Percentiles rank a stretch among this genome's conserved stretches.
These are phyloP conservation scores for Cactoblastis cactorum DNA, from an alignment of 2,888 invertebrate species.

Conservation along the genomic window DNA sequence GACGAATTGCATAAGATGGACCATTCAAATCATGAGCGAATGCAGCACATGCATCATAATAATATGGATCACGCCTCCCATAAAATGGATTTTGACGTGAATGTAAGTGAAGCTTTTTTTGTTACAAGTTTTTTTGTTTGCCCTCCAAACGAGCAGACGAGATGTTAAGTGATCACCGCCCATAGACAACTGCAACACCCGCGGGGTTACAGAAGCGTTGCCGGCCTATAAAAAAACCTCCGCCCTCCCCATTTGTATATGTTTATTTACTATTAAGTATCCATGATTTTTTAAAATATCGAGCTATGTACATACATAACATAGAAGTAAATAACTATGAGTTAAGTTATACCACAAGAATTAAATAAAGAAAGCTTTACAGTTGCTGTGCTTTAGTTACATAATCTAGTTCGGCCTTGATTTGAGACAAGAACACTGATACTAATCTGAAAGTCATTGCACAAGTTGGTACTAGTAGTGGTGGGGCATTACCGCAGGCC, in stretches of 20 bases:
- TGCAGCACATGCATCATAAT: constrained; percentile 31
- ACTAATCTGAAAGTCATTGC: constrained; percentile 1
- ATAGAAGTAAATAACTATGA: neutral
- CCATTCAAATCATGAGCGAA: constrained; percentile 34
- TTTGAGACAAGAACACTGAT: constrained; percentile 5
- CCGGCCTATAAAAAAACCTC: no score
- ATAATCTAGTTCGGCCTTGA: neutral
- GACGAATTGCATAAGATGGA: constrained; percentile 34
- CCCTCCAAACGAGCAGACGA: no score
- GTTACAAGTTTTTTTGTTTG: neutral
- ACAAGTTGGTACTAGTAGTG: neutral
- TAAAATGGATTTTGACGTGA: constrained; percentile 31
- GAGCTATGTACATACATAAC: neutral
- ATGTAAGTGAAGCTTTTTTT: constrained; percentile 26
- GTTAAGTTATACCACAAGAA: neutral
- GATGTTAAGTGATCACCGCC: no score
- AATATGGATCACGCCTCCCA: constrained; percentile 32
- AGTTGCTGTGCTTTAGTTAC: neutral
- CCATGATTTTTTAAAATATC: neutral
- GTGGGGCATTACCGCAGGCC: neutral
- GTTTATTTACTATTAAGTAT: no score
- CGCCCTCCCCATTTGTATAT: no score
- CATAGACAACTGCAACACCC: neutral
- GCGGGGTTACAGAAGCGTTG: no score
- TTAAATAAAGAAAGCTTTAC: neutral